Evolutionary conservation across 2,797 vertebrate genomes (phyloP).

Genomic region (Pelobates cultripes): DNA sequence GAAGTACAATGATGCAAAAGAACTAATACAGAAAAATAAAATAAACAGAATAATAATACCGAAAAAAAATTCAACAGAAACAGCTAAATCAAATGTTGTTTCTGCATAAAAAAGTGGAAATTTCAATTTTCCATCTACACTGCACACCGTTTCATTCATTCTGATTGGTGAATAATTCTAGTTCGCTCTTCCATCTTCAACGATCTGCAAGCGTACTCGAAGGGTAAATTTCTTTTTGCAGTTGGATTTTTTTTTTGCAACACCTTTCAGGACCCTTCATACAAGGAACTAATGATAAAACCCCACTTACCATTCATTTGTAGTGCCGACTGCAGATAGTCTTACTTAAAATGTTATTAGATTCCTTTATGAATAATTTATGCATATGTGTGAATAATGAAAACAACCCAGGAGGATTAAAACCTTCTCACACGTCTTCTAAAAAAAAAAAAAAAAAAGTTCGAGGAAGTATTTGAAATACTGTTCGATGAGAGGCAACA

Average conservation of each 20-base stretch:
- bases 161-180: too few species aligned
- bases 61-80: too few species aligned
- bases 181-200: not conserved
- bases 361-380: slow-evolving; percentile 53
- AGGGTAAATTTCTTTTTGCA: not conserved
- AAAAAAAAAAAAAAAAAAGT: slow-evolving; percentile 21
- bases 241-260: not conserved
- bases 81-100: too few species aligned
- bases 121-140: not conserved
- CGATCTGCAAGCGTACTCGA: not conserved
- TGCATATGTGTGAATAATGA: slow-evolving; percentile 51
- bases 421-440: slow-evolving; percentile 46
- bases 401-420: slow-evolving; percentile 45
- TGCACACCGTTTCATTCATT: not conserved
- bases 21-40: too few species aligned
- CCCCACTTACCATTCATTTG: slow-evolving; percentile 48
- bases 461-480: slow-evolving; percentile 40
- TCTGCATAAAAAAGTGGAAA: too few species aligned
- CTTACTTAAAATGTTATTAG: slow-evolving; percentile 49
- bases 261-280: slow-evolving; percentile 11
- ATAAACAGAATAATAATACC: too few species aligned
- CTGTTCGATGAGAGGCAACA: slow-evolving; percentile 25
- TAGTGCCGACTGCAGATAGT: slow-evolving; percentile 43
- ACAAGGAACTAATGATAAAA: slow-evolving; percentile 32
- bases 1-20: too few species aligned